Base-by-base conservation (phyloP, 2,888 invertebrate genomes). In the Stenolophus ochropezus region DNA sequence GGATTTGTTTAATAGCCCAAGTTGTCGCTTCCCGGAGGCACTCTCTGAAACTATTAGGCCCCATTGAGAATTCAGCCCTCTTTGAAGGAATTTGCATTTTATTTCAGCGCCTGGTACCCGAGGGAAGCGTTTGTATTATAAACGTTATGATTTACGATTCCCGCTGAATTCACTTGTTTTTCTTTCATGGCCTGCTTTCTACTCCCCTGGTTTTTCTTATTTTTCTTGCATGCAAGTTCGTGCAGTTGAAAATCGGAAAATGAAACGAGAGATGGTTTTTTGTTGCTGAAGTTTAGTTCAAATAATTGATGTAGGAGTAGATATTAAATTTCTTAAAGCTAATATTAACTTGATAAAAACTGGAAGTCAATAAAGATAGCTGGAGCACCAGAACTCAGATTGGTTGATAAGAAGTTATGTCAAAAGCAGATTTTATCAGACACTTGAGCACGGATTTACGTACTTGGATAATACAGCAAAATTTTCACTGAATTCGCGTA, bases 141-240 rank as follows among this genome's bases (percentile, higher is more conserved):
- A 75, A 53, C 75, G 56, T 53, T 75, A 75, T 75, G 75, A 75
- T 75, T 75, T 75, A 75, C 75, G 75, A 56, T 69, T 69, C 33
- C 4, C 6, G 14, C 14, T 18, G 14, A 42, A 69, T 69, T 33
- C 65, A 69, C 33, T 69, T 69, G 33, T 69, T 69, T 61, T 61
- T 61, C 61, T 14, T 56, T 21, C 56, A 21, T 27, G 16, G 14
- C 61, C 65, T 69, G 65, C 65, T 69, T 61, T 61, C 61, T 25
- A 1, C 61, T 25, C 25, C 16, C 11, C 18, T 11, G 33, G 65
- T 69, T 69, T 33, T 69, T 69, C 33, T 33, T 69, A 23, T 69
- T 69, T 65, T 69, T 33, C 65, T 33, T 61, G 61, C 61, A 61
- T 61, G 61, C 61, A 61, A 25, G 8, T n/a, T 61, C 14, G 8